Evolutionary conservation across 1,140 invertebrate genomes (phyloP).

Genomic region (Calephelis nemesis): DNA sequence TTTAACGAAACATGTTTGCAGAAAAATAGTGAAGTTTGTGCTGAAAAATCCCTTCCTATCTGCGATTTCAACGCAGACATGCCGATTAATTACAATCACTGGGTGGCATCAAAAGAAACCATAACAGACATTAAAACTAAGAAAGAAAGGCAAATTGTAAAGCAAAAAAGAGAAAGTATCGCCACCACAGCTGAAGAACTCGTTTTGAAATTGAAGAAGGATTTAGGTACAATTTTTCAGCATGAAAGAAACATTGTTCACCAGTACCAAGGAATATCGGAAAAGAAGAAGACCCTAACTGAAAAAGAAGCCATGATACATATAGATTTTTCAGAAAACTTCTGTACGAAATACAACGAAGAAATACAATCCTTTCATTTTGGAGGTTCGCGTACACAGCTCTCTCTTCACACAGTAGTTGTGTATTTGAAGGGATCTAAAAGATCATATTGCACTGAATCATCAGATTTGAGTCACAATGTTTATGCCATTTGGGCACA

Average conservation of each 20-base stretch:
- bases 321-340: slow-evolving; percentile 22
- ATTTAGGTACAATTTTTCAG: slow-evolving; percentile 6
- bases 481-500: slow-evolving; percentile 38
- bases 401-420: slow-evolving; percentile 48
- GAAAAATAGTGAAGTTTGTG: slow-evolving; percentile 7
- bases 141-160: slow-evolving; percentile 24
- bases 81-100: slow-evolving; percentile 1
- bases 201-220: slow-evolving; percentile 16
- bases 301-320: slow-evolving; percentile 27
- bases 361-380: slow-evolving; percentile 37
- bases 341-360: not conserved
- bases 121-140: slow-evolving; percentile 21
- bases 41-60: not conserved
- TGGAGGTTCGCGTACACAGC: slow-evolving; percentile 45
- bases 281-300: slow-evolving; percentile 36
- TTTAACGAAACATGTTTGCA: slow-evolving; percentile 13
- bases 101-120: not conserved
- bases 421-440: slow-evolving; percentile 30
- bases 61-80: not conserved
- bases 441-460: slow-evolving; percentile 30
- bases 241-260: slow-evolving; percentile 34
- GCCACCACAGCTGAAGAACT: not conserved
- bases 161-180: slow-evolving; percentile 10
- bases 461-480: slow-evolving; percentile 37
- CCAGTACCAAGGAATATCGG: slow-evolving; percentile 37